Conservation (phyloP, 2,113 vertebrate species). For the Daubentonia madagascariensis region DNA sequence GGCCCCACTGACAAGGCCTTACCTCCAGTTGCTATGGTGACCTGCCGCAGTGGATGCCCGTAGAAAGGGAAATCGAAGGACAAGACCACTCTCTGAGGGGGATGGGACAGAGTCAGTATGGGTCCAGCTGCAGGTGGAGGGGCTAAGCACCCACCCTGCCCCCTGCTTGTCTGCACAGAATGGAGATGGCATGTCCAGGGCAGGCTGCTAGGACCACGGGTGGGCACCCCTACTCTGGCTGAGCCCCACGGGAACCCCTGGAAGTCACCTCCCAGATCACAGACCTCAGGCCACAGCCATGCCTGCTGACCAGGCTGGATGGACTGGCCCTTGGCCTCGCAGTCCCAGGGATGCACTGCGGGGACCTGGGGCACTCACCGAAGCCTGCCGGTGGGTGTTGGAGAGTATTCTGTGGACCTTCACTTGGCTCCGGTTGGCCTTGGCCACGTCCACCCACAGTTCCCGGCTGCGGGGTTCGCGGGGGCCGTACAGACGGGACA, state of each 20-base stretch:
- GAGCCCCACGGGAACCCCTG: neutral
- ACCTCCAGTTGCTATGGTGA: conserved; percentile 97
- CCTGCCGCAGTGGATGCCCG: conserved; percentile 93
- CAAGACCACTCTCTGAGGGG: conserved; percentile 88
- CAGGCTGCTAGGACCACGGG: neutral
- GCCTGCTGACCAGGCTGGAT: neutral
- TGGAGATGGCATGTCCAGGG: neutral
- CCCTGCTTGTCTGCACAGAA: neutral
- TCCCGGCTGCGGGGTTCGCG: conserved; percentile 81
- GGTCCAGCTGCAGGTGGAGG: neutral
- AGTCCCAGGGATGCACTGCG: neutral
- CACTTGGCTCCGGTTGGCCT: conserved; percentile 85
- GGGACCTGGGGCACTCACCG: conserved; percentile 84
- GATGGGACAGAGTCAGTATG: neutral
- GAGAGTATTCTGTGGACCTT: conserved; percentile 93
- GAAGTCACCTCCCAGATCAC: neutral
- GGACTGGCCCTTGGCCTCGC: neutral
- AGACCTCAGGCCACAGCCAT: neutral
- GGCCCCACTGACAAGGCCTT: conserved; percentile 14
- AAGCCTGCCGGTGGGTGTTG: conserved; percentile 93
- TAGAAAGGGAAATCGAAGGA: conserved; percentile 98
- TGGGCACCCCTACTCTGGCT: neutral
- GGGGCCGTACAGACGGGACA: conserved; percentile 88
- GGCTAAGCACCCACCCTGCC: neutral
- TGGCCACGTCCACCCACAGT: conserved; percentile 91